These are phyloP conservation scores for Sinopyrophorus schimmeli DNA, from an alignment of 2,888 invertebrate species.

Conservation along the genomic window DNA sequence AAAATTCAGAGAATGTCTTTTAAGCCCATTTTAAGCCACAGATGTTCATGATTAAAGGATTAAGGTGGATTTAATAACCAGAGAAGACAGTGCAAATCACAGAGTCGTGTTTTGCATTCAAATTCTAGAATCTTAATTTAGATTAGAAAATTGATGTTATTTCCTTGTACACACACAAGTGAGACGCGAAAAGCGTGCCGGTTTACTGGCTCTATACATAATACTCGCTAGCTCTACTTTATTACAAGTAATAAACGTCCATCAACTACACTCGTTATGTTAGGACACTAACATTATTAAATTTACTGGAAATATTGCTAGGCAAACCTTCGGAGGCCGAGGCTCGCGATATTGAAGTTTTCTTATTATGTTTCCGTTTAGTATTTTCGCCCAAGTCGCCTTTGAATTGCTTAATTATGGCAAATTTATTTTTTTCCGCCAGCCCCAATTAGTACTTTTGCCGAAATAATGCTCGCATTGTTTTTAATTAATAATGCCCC, in stretches of 20 bases:
- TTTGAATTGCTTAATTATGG: too few species aligned
- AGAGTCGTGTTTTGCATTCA: neutral
- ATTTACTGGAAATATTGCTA: too few species aligned
- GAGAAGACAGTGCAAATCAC: neutral
- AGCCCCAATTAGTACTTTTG: too few species aligned
- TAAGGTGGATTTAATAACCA: neutral
- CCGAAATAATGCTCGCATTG: too few species aligned
- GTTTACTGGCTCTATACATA: neutral
- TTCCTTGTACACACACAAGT: neutral
- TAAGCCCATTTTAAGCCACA: neutral
- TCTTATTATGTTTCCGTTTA: too few species aligned
- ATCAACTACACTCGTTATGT: too few species aligned
- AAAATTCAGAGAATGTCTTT: neutral
- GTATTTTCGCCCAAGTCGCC: too few species aligned
- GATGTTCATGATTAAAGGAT: slow-evolving; percentile 1
- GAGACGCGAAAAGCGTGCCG: neutral
- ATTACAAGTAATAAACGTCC: neutral
- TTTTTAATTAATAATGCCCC: too few species aligned
- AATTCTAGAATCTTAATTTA: neutral
- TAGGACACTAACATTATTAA: too few species aligned
- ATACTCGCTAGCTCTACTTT: neutral
- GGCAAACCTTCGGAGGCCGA: too few species aligned
- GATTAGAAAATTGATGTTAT: neutral
- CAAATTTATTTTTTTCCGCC: too few species aligned
- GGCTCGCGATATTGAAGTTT: too few species aligned